Base-by-base conservation (phyloP, 2,888 invertebrate genomes). In the Amphipoea lucens region DNA sequence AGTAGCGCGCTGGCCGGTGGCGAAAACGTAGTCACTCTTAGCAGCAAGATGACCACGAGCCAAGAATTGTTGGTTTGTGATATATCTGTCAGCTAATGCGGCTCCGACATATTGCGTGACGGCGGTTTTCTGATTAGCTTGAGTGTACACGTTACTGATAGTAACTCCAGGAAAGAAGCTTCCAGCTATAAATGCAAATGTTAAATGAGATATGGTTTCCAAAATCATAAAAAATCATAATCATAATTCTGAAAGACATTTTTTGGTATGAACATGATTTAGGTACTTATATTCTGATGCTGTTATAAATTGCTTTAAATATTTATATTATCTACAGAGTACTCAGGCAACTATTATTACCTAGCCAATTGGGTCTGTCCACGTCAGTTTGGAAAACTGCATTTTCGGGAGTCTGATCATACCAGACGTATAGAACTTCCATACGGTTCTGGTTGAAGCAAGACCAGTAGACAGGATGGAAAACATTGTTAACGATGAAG, bases 11-110 rank as follows among this genome's bases (percentile, higher is more conserved):
- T 98, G 97, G 60, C 97, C 97, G 17, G 97, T 93, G 0, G 97
- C 97, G 86, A 96, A 97, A n/a, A 98, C 94, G 87, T 97, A 97
- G 92, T 98, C 98, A n/a, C 96, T 97, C 90, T 97, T 98, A 2
- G 98, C 97, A 0, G 97, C 93, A 66, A 98, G 93, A 89, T 98
- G 98, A 4, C 98, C 98, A 70, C 97, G 96, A 0, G 98, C 92
- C 73, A 98, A 90, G 86, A 97, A 96, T 89, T 94, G 95, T 0
- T 87, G 90, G 66, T 76, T 90, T 7, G 96, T 96, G 3, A 98
- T 94, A 86, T 97, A 97, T 85, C 95, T 95, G 42, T 94, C 91
- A 1, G 96, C 97, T 69, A 95, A 83, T 5, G 88, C 87, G 6
- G 90, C 81, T 6, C 96, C 96, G 0, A 96, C 94, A 4, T 92